Evolutionary conservation across 2,797 vertebrate species (phyloP).

Genomic region (Neosilurus hyrtlii): DNA sequence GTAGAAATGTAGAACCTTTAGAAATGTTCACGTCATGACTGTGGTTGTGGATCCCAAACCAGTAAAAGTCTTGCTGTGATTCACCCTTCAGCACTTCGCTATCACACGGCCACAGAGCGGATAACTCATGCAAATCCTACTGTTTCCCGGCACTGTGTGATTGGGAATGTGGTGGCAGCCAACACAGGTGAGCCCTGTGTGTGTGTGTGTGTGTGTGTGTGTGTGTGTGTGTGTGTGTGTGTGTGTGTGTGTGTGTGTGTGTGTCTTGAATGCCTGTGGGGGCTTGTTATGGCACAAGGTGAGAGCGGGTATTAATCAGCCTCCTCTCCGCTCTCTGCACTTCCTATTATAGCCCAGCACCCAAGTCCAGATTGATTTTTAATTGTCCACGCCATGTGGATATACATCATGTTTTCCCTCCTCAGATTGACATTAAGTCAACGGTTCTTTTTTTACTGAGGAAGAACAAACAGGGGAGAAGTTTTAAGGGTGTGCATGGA

Average conservation of each 20-base stretch:
- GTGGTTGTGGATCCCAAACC: conserved; percentile 19
- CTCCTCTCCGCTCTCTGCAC: conserved; percentile 69
- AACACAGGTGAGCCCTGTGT: conserved; percentile 57
- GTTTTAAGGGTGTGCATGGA: conserved; percentile 14
- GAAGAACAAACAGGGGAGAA: conserved; percentile 26
- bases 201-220: conserved; percentile 21
- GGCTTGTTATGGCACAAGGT: conserved; percentile 82
- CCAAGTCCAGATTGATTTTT: conserved; percentile 80
- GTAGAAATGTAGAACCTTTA: no score
- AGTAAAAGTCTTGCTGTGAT: conserved; percentile 14
- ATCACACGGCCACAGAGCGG: conserved; percentile 49
- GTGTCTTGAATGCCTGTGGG: conserved; percentile 67
- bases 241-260: conserved; percentile 20
- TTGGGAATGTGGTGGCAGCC: conserved; percentile 55
- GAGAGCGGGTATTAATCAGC: conserved; percentile 80
- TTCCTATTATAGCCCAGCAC: conserved; percentile 75
- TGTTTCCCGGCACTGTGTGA: conserved; percentile 52
- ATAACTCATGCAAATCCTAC: conserved; percentile 57
- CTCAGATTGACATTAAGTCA: conserved; percentile 28
- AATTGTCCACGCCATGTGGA: conserved; percentile 77
- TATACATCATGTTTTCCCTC: conserved; percentile 76
- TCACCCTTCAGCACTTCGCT: conserved; percentile 26
- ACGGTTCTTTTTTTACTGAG: conserved; percentile 24
- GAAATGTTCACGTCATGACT: neutral
- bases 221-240: conserved; percentile 47